These are phyloP conservation scores for Procavia capensis DNA, from an alignment of 2,113 vertebrate species.

Conservation along the genomic window DNA sequence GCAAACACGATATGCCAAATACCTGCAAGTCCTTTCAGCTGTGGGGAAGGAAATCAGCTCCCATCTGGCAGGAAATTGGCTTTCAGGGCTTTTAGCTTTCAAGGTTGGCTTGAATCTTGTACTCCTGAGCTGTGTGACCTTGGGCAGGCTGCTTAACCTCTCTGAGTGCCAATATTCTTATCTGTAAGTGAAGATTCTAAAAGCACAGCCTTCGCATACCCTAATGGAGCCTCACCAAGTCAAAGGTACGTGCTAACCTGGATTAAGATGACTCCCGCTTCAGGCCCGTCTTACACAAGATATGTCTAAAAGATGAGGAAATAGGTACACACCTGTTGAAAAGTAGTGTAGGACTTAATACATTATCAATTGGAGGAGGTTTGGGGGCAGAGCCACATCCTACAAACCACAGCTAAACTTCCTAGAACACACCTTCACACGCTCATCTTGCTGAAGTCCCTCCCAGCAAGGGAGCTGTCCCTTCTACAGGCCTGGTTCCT, in stretches of 20 bases:
- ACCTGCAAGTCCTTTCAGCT: not conserved
- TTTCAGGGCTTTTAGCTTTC: not conserved
- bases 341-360: not conserved
- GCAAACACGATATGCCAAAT: accelerated
- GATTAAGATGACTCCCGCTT: not conserved
- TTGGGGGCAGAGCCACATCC: accelerated
- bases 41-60: not conserved
- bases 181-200: not conserved
- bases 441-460: not conserved
- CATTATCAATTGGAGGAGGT: not conserved
- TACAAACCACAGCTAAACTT: not conserved
- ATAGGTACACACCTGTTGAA: not conserved
- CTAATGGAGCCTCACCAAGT: accelerated
- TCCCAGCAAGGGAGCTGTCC: not conserved
- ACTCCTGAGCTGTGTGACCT: not conserved
- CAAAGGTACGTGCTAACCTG: accelerated
- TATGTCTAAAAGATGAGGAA: accelerated
- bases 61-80: not conserved
- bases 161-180: not conserved
- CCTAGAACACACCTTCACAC: not conserved
- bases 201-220: accelerated
- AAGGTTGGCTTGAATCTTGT: not conserved
- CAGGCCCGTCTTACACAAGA: not conserved
- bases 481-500: not conserved
- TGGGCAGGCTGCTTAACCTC: not conserved